A percentile compares a stretch with the other conserved stretches of the same genome.
Evolutionary conservation across 1,140 invertebrate species (phyloP).

Genomic region (Drosophila ambigua): DNA sequence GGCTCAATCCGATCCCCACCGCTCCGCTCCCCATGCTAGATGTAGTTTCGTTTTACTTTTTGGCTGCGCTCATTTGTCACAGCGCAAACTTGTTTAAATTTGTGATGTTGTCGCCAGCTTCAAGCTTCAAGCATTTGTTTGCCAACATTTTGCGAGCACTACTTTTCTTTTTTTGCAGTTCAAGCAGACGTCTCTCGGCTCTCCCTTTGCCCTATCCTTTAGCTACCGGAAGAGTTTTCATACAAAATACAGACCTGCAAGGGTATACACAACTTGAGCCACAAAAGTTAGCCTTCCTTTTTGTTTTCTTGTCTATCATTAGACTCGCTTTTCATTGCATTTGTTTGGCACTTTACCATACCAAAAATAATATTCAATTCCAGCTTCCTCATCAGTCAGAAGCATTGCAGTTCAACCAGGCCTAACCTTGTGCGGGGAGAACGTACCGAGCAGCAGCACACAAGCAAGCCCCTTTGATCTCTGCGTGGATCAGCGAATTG

Average conservation of each 20-base stretch:
- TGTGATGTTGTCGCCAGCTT: constrained; percentile 45
- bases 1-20: not conserved
- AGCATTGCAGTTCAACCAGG: constrained; percentile 14
- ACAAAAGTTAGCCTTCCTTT: too few species aligned
- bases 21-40: not conserved
- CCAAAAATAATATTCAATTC: constrained; percentile 16
- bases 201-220: too few species aligned
- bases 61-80: constrained; percentile 61
- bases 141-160: not conserved
- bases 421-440: constrained; percentile 31
- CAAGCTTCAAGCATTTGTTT: constrained; percentile 49
- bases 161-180: constrained; percentile 6
- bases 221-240: too few species aligned
- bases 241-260: too few species aligned
- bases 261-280: too few species aligned
- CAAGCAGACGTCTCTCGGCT: too few species aligned
- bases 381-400: constrained; percentile 64
- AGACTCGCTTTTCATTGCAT: constrained; percentile 52
- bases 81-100: constrained; percentile 60
- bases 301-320: constrained; percentile 17
- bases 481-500: too few species aligned
- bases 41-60: constrained; percentile 53
- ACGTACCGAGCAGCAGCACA: constrained; percentile 13
- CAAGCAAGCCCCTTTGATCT: constrained; percentile 24
- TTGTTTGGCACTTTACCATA: constrained; percentile 18